These are phyloP conservation scores for Cheirogaleus medius DNA, from an alignment of 2,113 vertebrate species.

Conservation along the genomic window DNA sequence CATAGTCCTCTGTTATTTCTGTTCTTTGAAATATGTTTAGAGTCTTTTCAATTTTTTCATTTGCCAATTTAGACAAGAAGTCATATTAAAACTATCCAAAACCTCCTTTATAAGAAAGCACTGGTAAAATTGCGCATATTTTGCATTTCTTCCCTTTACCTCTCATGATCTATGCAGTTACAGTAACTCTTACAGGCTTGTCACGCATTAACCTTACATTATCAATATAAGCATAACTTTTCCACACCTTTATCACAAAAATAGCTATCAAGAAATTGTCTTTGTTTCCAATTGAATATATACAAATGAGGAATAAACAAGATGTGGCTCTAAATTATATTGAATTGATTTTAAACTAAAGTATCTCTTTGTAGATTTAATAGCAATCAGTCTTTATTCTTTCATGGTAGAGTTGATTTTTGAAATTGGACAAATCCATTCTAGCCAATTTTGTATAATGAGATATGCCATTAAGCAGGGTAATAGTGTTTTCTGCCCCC, in stretches of 20 bases:
- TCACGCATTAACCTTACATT: neutral
- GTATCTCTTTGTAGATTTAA: neutral
- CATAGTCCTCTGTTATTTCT: neutral
- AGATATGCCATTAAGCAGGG: neutral
- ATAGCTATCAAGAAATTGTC: neutral
- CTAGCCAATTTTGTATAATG: conserved; percentile 38
- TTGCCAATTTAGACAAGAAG: neutral
- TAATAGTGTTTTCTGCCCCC: conserved; percentile 21
- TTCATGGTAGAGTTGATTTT: conserved; percentile 18
- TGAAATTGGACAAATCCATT: conserved; percentile 59
- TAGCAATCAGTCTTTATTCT: conserved; percentile 44
- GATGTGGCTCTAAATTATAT: conserved; percentile 9
- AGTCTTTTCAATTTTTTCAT: neutral
- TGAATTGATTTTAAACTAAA: conserved; percentile 60
- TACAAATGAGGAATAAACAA: conserved; percentile 41
- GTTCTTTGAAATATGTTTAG: neutral
- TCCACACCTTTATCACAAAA: neutral
- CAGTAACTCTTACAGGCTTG: neutral
- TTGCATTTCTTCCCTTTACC: neutral
- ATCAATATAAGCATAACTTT: neutral
- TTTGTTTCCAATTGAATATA: neutral
- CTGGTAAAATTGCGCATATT: neutral
- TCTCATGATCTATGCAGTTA: neutral
- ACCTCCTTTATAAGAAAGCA: neutral
- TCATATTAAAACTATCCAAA: neutral